These are phyloP conservation scores for Dermatophagoides farinae DNA, from an alignment of 1,140 invertebrate species.

Conservation along the genomic window DNA sequence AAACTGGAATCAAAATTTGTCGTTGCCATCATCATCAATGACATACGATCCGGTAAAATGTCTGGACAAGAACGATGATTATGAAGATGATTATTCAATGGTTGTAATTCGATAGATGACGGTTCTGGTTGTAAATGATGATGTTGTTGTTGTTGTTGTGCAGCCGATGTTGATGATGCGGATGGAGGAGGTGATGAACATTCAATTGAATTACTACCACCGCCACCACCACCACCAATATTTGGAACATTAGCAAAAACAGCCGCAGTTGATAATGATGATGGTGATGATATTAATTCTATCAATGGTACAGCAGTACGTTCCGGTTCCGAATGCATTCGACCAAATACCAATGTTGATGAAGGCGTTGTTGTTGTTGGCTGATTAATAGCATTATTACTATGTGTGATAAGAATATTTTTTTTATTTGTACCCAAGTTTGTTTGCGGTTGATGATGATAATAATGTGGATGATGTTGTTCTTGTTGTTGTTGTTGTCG, in stretches of 20 bases:
- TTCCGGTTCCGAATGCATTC: conserved; percentile 22
- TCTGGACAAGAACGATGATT: conserved; percentile 21
- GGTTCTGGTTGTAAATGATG: background rate
- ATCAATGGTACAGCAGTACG: conserved; percentile 16
- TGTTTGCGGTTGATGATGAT: background rate
- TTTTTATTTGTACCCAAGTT: background rate
- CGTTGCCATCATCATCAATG: conserved; percentile 5
- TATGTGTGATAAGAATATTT: background rate
- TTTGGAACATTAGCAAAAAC: conserved; percentile 7
- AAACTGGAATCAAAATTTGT: background rate
- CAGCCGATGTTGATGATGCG: too few relatives aligned
- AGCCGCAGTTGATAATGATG: too few relatives aligned
- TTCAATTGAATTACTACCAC: too few relatives aligned
- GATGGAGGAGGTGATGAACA: too few relatives aligned
- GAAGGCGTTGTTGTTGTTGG: background rate
- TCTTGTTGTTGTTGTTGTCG: background rate
- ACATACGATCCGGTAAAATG: conserved; percentile 14
- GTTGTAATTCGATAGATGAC: background rate
- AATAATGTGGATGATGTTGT: background rate
- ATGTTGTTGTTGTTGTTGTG: too few relatives aligned
- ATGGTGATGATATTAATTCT: conserved; percentile 16
- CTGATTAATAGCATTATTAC: conserved; percentile 12
- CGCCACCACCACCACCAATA: too few relatives aligned
- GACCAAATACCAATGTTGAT: conserved; percentile 15
- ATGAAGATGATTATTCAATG: conserved; percentile 2